Conservation (phyloP, 2,797 vertebrate species). For the Neoniphon sammara region DNA sequence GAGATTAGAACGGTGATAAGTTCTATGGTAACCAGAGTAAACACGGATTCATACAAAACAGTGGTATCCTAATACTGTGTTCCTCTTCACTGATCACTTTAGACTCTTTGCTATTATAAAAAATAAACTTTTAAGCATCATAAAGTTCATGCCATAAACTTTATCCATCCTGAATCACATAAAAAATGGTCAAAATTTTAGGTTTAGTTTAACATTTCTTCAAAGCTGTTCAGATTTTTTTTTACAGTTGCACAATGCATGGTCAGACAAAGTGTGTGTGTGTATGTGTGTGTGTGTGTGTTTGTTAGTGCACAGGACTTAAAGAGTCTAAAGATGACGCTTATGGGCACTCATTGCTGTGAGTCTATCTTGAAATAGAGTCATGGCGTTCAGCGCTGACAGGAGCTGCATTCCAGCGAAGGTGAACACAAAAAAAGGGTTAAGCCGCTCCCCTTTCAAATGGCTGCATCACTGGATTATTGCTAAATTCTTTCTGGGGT, state of each 20-base stretch:
- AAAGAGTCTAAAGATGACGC: slow-evolving; percentile 18
- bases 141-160: no score
- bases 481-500: slow-evolving; percentile 84
- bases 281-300: neutral
- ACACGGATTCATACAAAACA: slow-evolving; percentile 39
- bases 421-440: slow-evolving; percentile 75
- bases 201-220: neutral
- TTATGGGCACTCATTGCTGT: slow-evolving; percentile 35
- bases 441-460: slow-evolving; percentile 83
- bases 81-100: neutral
- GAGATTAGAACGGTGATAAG: slow-evolving; percentile 3
- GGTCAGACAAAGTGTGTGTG: neutral
- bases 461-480: slow-evolving; percentile 77
- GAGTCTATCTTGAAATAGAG: slow-evolving; percentile 41
- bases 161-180: no score
- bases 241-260: neutral
- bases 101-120: neutral
- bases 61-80: neutral
- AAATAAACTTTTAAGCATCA: no score
- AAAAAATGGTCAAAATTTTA: no score
- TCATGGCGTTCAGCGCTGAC: slow-evolving; percentile 56
- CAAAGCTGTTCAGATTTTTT: neutral
- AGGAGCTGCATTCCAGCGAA: slow-evolving; percentile 78
- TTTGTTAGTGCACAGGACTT: slow-evolving; percentile 5
- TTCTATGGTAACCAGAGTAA: slow-evolving; percentile 39